These are phyloP conservation scores for Phyllotreta cruciferae DNA, from an alignment of 2,888 invertebrate genomes.

Conservation along the genomic window DNA sequence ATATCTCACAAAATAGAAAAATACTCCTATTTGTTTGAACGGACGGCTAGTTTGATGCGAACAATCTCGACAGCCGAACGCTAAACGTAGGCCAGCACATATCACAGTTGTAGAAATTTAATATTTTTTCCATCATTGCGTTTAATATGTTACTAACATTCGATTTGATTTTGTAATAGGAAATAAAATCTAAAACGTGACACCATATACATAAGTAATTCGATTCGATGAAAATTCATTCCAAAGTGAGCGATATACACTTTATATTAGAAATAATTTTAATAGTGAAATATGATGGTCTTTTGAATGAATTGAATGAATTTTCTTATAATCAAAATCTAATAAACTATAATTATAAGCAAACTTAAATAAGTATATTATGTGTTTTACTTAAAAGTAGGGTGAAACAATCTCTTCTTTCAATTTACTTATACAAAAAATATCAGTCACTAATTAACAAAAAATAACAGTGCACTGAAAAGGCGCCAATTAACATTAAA, in stretches of 20 bases:
- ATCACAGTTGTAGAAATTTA: constrained; percentile 47
- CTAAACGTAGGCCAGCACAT: constrained; percentile 43
- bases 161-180: constrained; percentile 15
- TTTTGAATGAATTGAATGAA: constrained; percentile 2
- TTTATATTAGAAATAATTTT: constrained; percentile 21
- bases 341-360: too few species aligned
- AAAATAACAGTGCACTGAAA: constrained; percentile 1
- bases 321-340: not conserved
- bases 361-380: too few species aligned
- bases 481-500: constrained; percentile 1
- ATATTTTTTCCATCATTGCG: constrained; percentile 33
- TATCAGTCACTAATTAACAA: too few species aligned
- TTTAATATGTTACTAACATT: constrained; percentile 24
- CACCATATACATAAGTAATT: not conserved
- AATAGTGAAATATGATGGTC: constrained; percentile 7
- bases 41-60: not conserved
- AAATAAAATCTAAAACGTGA: constrained; percentile 7
- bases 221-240: constrained; percentile 5
- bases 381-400: too few species aligned
- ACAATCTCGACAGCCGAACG: not conserved
- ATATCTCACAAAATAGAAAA: constrained; percentile 33
- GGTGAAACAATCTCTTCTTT: too few species aligned
- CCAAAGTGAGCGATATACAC: not conserved
- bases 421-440: too few species aligned
- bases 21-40: constrained; percentile 34